phyloP scores from a whole-genome alignment of 2,888 invertebrate genomes.

The Petrophora chlorosata region DNA sequence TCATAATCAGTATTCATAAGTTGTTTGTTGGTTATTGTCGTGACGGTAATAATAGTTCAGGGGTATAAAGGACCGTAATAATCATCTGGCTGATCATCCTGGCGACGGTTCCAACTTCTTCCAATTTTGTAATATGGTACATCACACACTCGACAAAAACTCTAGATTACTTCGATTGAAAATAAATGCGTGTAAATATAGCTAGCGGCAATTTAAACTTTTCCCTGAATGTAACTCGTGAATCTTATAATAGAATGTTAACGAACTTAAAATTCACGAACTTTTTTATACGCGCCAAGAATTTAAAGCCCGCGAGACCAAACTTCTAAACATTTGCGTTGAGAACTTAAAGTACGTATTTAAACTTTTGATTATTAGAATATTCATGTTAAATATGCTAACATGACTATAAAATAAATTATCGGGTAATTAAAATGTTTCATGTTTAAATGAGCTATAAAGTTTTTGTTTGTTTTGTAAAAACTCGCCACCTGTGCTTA shows the following conservation, averaged over 20 bases:
- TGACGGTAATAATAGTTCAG: no score
- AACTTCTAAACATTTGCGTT: background rate
- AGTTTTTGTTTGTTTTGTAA: slow-evolving; percentile 11
- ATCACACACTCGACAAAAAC: no score
- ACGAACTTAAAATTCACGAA: slow-evolving; percentile 7
- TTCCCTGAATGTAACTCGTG: background rate
- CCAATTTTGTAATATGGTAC: no score
- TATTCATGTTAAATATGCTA: slow-evolving; percentile 9
- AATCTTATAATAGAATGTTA: slow-evolving; percentile 1
- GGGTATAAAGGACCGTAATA: no score
- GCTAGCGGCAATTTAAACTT: background rate
- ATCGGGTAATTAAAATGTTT: slow-evolving; percentile 16
- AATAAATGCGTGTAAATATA: background rate
- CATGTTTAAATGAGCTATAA: slow-evolving; percentile 5
- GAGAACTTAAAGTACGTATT: background rate
- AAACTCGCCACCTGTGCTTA: slow-evolving; percentile 12
- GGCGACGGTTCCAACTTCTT: no score
- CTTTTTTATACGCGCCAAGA: slow-evolving; percentile 5
- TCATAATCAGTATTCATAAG: no score
- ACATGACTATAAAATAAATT: slow-evolving; percentile 14
- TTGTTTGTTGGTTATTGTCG: no score
- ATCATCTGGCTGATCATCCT: no score
- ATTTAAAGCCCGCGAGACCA: slow-evolving; percentile 1
- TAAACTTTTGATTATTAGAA: slow-evolving; percentile 5
- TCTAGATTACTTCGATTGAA: no score